Base-by-base conservation (phyloP, 1,140 invertebrate genomes). In the Idris sp. region DNA sequence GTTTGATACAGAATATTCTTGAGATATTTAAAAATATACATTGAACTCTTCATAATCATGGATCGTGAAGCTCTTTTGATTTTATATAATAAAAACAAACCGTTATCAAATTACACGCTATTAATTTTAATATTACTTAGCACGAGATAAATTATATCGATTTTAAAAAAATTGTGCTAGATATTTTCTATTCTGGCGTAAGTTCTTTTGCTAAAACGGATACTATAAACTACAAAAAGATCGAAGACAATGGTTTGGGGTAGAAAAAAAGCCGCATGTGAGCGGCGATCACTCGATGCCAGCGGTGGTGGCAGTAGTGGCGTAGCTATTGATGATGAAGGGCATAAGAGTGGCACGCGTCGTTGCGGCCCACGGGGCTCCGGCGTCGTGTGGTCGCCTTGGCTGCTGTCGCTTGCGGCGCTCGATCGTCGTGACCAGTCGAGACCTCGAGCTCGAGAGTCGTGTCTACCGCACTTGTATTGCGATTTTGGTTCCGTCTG, bases 321-420 rank as follows among this genome's bases (percentile, higher is more conserved):
- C 35, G 59, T 35, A 13, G 59, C 51, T 61, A 67, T 74, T 46
- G 72, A 68, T 51, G 58, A 68, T 62, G 62, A 75, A 68, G 56
- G 56, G 64, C 48, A 69, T 69, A 64, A 75, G 64, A 69, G 58
- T 44, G 64, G 58, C 72, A 75, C 62, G 64, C 64, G 64, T 75
- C 58, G 64, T 51, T 56, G 62, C 62, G 58, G 59, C 72, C 56
- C 54, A 68, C 56, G 62, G 62, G 54, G 62, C 54, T 74, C 49
- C 48, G 49, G 51, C 62, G 62, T 74, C 62, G 62, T 74, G 72
- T 38, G 56, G 54, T 67, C 62, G 71, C 46, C 62, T 67, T 74
- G 38, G 61, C 61, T 56, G 62, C 71, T 59, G 31, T 62, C 44
- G 61, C 56, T 33, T 38, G 41, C 46, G 64, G 44, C 44, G 44